phyloP scores from a whole-genome alignment of 2,797 vertebrate species.

The Scolopax rusticola region DNA sequence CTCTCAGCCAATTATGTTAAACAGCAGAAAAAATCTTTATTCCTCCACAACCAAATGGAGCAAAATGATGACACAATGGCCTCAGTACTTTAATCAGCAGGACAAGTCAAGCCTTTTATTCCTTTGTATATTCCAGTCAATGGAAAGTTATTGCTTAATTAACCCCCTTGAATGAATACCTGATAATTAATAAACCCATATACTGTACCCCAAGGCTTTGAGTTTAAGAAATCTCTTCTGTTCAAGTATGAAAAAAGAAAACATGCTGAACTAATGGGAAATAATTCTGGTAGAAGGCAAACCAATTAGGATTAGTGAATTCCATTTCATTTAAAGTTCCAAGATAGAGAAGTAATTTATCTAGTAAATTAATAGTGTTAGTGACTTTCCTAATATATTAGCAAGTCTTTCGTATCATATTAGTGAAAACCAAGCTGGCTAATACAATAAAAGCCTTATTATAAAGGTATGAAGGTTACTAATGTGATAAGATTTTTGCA shows the following conservation, averaged over 20 bases:
- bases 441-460: constrained; percentile 78
- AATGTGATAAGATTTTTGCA: constrained; percentile 75
- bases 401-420: constrained; percentile 80
- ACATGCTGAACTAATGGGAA: constrained; percentile 85
- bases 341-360: constrained; percentile 85
- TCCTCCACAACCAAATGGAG: constrained; percentile 47
- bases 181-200: constrained; percentile 85
- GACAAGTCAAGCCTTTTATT: constrained; percentile 77
- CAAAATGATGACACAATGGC: constrained; percentile 60
- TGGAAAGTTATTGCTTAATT: constrained; percentile 85
- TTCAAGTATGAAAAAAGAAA: constrained; percentile 80
- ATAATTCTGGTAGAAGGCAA: constrained; percentile 83
- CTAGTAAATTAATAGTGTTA: constrained; percentile 84
- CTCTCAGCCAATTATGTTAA: constrained; percentile 46
- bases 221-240: constrained; percentile 79
- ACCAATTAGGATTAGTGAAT: constrained; percentile 87
- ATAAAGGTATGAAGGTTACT: constrained; percentile 77
- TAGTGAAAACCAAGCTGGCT: constrained; percentile 81
- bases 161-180: constrained; percentile 84
- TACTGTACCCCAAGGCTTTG: constrained; percentile 80
- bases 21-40: constrained; percentile 70
- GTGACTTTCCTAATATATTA: constrained; percentile 81
- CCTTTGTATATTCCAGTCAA: constrained; percentile 78
- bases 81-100: constrained; percentile 77
- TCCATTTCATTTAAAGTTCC: constrained; percentile 85